These are phyloP conservation scores for Vannuccia rotundouncinata DNA, from an alignment of 2,888 invertebrate genomes.

Conservation along the genomic window DNA sequence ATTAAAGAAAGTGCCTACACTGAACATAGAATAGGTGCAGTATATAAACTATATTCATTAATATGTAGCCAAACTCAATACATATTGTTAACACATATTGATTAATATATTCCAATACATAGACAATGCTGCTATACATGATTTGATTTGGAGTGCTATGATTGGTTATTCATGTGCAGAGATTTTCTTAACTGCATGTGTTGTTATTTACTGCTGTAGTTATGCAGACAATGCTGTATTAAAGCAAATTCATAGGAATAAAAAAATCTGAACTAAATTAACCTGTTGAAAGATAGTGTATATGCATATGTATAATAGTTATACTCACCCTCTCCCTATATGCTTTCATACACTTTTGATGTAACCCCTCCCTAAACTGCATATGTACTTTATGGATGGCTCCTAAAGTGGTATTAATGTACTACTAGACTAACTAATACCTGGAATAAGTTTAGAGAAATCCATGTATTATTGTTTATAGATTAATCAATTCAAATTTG, in stretches of 20 bases:
- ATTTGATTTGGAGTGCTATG: slow-evolving; percentile 23
- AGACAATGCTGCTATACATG: slow-evolving; percentile 16
- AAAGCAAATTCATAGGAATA: slow-evolving; percentile 7
- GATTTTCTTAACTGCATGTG: slow-evolving; percentile 16
- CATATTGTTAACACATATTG: slow-evolving; percentile 24
- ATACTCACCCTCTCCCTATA: slow-evolving; percentile 5
- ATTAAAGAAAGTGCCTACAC: slow-evolving; percentile 26
- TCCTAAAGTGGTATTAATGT: no score
- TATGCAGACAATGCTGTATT: slow-evolving; percentile 24
- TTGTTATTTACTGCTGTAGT: slow-evolving; percentile 11
- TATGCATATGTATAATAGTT: slow-evolving; percentile 8
- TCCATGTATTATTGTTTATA: no score
- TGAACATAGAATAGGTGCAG: slow-evolving; percentile 24
- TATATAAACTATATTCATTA: slow-evolving; percentile 24
- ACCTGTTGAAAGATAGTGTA: slow-evolving; percentile 26
- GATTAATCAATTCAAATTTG: no score
- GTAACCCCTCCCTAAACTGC: slow-evolving; percentile 24
- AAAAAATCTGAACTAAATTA: slow-evolving; percentile 26
- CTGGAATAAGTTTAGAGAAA: no score
- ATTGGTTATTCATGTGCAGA: slow-evolving; percentile 13
- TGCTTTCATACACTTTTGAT: slow-evolving; percentile 18
- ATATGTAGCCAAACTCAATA: slow-evolving; percentile 24
- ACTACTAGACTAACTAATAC: no score
- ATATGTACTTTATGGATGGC: background rate
- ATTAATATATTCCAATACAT: slow-evolving; percentile 21